Percentiles rank a stretch among this genome's conserved stretches.
These are phyloP conservation scores for Melieria picta DNA, from an alignment of 2,888 invertebrate species.

Conservation along the genomic window DNA sequence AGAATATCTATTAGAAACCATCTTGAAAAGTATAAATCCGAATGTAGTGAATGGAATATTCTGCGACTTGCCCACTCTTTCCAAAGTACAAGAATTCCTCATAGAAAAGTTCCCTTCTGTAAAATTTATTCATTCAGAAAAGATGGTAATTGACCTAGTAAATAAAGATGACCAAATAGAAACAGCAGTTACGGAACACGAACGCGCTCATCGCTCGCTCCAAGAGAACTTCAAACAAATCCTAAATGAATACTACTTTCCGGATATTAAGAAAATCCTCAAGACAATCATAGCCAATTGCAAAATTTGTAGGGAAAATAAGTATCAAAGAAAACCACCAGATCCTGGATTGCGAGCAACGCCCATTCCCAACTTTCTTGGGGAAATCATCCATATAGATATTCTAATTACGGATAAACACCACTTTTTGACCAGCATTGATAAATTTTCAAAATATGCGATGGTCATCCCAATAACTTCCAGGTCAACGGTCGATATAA, in stretches of 20 bases:
- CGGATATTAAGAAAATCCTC: constrained; percentile 9
- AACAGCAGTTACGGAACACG: too few relatives aligned
- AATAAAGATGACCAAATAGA: not conserved
- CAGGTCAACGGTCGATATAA: constrained; percentile 12
- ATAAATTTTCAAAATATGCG: constrained; percentile 3
- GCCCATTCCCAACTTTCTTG: not conserved
- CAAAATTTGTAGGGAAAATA: constrained; percentile 28
- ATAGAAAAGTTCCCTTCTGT: constrained; percentile 29
- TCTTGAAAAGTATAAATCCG: constrained; percentile 30
- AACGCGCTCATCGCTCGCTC: not conserved
- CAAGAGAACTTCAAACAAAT: constrained; percentile 32
- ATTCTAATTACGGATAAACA: too few relatives aligned
- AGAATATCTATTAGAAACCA: constrained; percentile 20
- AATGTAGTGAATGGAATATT: constrained; percentile 7
- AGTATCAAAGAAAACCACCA: constrained; percentile 25
- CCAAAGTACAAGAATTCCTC: constrained; percentile 22
- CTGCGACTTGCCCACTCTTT: constrained; percentile 12
- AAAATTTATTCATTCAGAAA: constrained; percentile 10
- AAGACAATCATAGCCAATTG: constrained; percentile 30
- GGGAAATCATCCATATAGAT: too few relatives aligned
- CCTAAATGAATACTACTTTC: constrained; percentile 18
- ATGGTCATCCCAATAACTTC: constrained; percentile 25
- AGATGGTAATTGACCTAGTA: not conserved
- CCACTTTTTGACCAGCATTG: too few relatives aligned
- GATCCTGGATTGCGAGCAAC: constrained; percentile 15